phyloP scores from a whole-genome alignment of 1,140 invertebrate genomes.

The Hylyphantes graminicola region DNA sequence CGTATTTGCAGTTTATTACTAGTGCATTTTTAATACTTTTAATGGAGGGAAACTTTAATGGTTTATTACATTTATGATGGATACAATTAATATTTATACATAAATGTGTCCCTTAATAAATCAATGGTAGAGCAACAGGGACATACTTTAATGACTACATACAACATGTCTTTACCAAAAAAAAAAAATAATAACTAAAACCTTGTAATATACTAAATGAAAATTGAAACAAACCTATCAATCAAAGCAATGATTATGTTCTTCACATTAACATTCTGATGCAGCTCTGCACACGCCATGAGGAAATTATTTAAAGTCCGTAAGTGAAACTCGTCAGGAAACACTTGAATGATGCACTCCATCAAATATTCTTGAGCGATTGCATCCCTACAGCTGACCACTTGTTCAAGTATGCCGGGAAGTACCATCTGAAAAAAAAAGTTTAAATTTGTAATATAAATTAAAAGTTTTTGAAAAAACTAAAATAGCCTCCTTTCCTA shows the following conservation, averaged over 20 bases:
- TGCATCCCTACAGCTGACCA: conserved; percentile 96
- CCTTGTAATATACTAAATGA: neutral
- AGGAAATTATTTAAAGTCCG: conserved; percentile 94
- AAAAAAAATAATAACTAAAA: neutral
- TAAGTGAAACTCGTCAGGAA: conserved; percentile 99
- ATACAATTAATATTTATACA: too few relatives aligned
- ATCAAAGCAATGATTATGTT: conserved; percentile 98
- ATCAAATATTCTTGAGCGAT: conserved; percentile 99
- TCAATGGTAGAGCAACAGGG: neutral
- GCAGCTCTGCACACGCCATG: conserved; percentile 95
- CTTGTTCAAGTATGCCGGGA: conserved; percentile 93
- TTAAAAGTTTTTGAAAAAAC: neutral
- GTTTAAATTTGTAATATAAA: neutral
- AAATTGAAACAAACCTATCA: conserved; percentile 79
- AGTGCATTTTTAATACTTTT: too few relatives aligned
- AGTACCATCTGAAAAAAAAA: conserved; percentile 75
- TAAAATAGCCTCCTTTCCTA: too few relatives aligned
- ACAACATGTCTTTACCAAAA: neutral
- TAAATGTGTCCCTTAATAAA: too few relatives aligned
- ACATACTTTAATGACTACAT: too few relatives aligned
- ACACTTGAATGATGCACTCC: conserved; percentile 99
- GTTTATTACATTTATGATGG: too few relatives aligned
- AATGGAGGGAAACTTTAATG: too few relatives aligned
- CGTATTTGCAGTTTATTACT: too few relatives aligned
- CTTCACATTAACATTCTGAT: conserved; percentile 96